phyloP scores from a whole-genome alignment of 2,797 vertebrate species.

The Enteromius anoplus region DNA sequence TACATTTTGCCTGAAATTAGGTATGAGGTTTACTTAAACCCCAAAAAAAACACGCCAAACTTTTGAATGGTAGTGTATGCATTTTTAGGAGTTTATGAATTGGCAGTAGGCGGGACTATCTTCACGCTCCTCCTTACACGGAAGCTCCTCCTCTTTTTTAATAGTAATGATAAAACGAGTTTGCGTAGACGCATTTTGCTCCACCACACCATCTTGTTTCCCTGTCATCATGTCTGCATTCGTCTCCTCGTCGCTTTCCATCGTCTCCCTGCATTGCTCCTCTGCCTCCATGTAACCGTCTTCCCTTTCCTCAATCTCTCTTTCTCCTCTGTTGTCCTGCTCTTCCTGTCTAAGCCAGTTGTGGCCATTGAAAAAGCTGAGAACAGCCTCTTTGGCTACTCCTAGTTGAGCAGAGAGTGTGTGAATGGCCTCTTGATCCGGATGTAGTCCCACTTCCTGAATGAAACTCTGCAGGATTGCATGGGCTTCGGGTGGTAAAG shows the following conservation, averaged over 20 bases:
- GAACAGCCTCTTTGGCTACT: constrained; percentile 91
- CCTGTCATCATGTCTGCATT: constrained; percentile 41
- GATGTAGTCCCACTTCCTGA: constrained; percentile 92
- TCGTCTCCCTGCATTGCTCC: constrained; percentile 16
- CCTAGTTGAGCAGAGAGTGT: constrained; percentile 94
- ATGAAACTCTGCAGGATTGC: constrained; percentile 96
- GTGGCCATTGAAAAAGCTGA: constrained; percentile 95
- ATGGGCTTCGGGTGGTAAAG: constrained; percentile 87
- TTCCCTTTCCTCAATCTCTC: constrained; percentile 7
- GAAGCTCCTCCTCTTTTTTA: constrained; percentile 82
- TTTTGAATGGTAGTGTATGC: constrained; percentile 3
- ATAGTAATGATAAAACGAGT: constrained; percentile 81
- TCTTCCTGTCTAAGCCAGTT: constrained; percentile 80
- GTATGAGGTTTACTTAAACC: not conserved
- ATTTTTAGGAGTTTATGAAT: constrained; percentile 40
- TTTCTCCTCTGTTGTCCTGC: constrained; percentile 64
- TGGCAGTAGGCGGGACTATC: constrained; percentile 27
- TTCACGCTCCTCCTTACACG: constrained; percentile 16
- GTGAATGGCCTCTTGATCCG: constrained; percentile 95
- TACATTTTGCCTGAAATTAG: not conserved
- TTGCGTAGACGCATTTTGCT: constrained; percentile 82
- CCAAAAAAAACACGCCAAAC: not conserved
- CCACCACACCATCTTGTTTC: constrained; percentile 73
- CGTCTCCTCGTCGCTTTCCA: constrained; percentile 1
- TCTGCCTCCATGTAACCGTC: constrained; percentile 47